These are phyloP conservation scores for Corythoichthys haematopterus DNA, from an alignment of 2,113 vertebrate genomes.

Conservation along the genomic window DNA sequence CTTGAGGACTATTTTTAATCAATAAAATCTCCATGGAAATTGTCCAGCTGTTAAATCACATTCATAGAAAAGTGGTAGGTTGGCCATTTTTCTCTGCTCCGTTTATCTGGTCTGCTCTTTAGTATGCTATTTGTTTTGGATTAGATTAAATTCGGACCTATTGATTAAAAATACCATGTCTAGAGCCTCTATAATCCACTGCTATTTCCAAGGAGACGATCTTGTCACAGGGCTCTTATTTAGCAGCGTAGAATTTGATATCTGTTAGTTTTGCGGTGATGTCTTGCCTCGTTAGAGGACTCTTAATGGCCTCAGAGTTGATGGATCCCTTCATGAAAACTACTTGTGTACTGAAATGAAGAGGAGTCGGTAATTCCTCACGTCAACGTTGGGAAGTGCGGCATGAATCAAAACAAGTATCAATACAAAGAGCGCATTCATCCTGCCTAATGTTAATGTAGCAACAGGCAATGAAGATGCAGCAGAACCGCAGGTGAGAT, in stretches of 20 bases:
- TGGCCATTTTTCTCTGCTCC: neutral
- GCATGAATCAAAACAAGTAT: conserved; percentile 9
- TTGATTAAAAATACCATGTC: conserved; percentile 25
- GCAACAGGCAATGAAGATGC: neutral
- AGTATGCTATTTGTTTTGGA: conserved; percentile 18
- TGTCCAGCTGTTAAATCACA: too few relatives aligned
- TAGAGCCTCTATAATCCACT: conserved; percentile 15
- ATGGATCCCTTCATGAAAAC: conserved; percentile 25
- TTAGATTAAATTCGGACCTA: conserved; percentile 28
- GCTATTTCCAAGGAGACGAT: conserved; percentile 17
- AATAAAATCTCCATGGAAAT: too few relatives aligned
- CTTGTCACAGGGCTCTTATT: conserved; percentile 36
- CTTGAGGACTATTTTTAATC: too few relatives aligned
- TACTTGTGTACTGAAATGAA: conserved; percentile 8
- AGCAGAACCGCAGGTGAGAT: neutral
- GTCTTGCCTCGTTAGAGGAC: conserved; percentile 19
- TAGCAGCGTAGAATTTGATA: conserved; percentile 23
- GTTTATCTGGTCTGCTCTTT: conserved; percentile 17
- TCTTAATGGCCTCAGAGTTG: conserved; percentile 22
- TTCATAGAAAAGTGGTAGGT: neutral
- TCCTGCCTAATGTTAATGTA: conserved; percentile 9
- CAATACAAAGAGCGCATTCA: conserved; percentile 1
- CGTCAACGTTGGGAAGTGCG: conserved; percentile 8
- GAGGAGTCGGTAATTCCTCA: conserved; percentile 7
- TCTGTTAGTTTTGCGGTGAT: conserved; percentile 10